These are phyloP conservation scores for Poecilobothrus nobilitatus DNA, from an alignment of 2,888 invertebrate species.

Conservation along the genomic window DNA sequence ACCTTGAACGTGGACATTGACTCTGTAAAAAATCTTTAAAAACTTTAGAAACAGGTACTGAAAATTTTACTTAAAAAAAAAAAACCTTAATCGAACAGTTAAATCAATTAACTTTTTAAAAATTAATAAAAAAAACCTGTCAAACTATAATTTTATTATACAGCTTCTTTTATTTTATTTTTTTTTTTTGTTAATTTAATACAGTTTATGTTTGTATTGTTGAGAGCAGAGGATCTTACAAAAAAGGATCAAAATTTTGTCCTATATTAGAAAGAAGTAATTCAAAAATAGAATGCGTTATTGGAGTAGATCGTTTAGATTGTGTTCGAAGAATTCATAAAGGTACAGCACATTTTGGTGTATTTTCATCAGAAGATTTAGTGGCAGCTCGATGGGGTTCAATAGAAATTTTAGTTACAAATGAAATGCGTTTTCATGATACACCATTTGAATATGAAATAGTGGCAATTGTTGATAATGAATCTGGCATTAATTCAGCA, in stretches of 20 bases:
- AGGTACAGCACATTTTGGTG: constrained; percentile 74
- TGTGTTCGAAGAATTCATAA: constrained; percentile 70
- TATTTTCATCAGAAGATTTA: constrained; percentile 77
- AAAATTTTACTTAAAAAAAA: too few species aligned
- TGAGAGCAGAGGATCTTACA: constrained; percentile 54
- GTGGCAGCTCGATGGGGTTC: constrained; percentile 62
- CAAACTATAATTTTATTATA: too few species aligned
- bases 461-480: constrained; percentile 57
- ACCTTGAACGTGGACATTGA: too few species aligned
- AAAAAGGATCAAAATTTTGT: constrained; percentile 54
- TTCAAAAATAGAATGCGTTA: constrained; percentile 60
- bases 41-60: too few species aligned
- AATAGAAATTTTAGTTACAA: constrained; percentile 60
- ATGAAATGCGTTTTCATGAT: constrained; percentile 53
- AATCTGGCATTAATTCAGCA: constrained; percentile 51
- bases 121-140: too few species aligned
- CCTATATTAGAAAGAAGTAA: constrained; percentile 50
- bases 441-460: constrained; percentile 53
- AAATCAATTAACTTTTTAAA: too few species aligned
- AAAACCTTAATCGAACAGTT: too few species aligned
- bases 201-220: constrained; percentile 65
- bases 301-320: constrained; percentile 67
- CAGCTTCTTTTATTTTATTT: too few species aligned
- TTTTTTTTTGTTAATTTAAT: constrained; percentile 25
- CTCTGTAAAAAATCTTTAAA: too few species aligned